Base-by-base conservation (phyloP, 1,140 invertebrate genomes). In the Drosophila eugracilis region DNA sequence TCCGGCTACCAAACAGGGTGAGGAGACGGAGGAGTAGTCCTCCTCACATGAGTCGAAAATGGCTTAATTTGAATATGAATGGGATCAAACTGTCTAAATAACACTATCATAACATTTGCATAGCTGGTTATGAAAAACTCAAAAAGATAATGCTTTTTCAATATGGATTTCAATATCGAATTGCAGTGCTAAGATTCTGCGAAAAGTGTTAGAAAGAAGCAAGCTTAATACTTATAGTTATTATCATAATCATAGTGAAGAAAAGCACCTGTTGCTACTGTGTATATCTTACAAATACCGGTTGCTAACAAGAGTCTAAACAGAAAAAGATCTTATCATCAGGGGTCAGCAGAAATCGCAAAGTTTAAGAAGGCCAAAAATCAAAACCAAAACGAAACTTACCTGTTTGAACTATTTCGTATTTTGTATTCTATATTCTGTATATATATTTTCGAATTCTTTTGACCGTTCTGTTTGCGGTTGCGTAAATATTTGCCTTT, bases 21-120 rank as follows among this genome's bases (percentile, higher is more conserved):
- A n/a, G n/a, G n/a, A n/a, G n/a, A n/a, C n/a, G n/a, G n/a, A 24
- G 14, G 49, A 24, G 14, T 36, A 19, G 34, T 53, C 55, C 55
- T 30, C 12, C 58, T 63, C 60, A 65, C 60, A 62, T 65, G 57
- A 62, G 60, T 14, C 57, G 57, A 65, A 65, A 65, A 65, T 65
- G 60, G 57, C 60, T 65, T 65, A 62, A 65, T 65, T 65, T 65
- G 60, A 65, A 65, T 65, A 65, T 65, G 60, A 65, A 65, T 65
- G 21, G 60, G 10, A 57, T n/a, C 41, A 48, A 65, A 62, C 60
- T 62, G 60, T 65, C 41, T 19, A 65, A 62, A 65, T 65, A 62
- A 62, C 58, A 63, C 41, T 28, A 62, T 36, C 60, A 65, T 63
- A 65, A 62, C 60, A 65, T 65, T 65, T 65, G 60, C 57, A 48